Conservation (phyloP, 2,888 invertebrate species). For the Operophtera brumata region DNA sequence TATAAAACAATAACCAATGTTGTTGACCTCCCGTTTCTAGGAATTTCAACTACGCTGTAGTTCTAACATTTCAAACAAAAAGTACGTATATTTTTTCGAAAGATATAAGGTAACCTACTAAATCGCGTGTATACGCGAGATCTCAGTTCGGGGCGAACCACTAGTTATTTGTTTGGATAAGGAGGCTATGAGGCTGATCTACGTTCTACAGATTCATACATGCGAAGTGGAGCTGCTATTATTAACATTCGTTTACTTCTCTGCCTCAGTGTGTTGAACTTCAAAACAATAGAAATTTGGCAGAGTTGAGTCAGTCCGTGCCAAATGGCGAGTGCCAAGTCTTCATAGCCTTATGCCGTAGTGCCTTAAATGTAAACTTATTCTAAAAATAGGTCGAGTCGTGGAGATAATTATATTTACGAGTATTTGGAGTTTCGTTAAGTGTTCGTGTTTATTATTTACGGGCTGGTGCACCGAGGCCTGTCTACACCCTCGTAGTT, state of each 20-base stretch:
- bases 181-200: not conserved
- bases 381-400: conserved; percentile 17
- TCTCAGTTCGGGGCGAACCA: no score
- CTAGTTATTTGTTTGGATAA: no score
- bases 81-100: no score
- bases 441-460: conserved; percentile 8
- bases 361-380: conserved; percentile 25
- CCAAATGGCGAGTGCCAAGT: conserved; percentile 45
- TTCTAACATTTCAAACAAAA: no score
- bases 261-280: conserved; percentile 26
- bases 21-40: no score
- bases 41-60: no score
- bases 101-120: no score
- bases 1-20: no score
- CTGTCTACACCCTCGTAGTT: no score
- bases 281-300: conserved; percentile 48
- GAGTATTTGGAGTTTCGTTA: not conserved
- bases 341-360: conserved; percentile 39
- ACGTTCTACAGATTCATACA: not conserved
- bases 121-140: no score
- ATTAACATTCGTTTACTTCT: not conserved
- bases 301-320: conserved; percentile 35
- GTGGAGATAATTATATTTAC: conserved; percentile 6
- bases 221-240: not conserved
- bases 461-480: not conserved